Base-by-base conservation (phyloP, 2,797 vertebrate genomes). In the Pipistrellus kuhlii region DNA sequence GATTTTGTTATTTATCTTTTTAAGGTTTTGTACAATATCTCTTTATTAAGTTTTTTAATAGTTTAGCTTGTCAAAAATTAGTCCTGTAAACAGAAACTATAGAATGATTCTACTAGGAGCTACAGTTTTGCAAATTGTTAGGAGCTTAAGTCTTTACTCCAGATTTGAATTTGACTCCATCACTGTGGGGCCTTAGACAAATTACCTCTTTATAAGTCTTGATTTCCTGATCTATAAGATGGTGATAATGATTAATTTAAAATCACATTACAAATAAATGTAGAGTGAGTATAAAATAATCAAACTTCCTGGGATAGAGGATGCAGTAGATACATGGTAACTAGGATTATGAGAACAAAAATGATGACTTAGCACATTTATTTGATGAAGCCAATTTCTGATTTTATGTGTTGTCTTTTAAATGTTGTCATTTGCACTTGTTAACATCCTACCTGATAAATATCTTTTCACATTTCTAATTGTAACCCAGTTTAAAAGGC, bases 401-500 rank as follows among this genome's bases (percentile, higher is more conserved):
- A 13, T 38, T 90, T 88, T 73, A 73, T 14, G 88, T 85, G 68
- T 8, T 46, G 5, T 88, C 41, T 75, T 77, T 93, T 90, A 95
- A 95, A 91, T 85, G 89, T 88, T 94, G 92, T 94, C 80, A 90
- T 88, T 96, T 95, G 25, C 27, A 91, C 7, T 81, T 30, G 87
- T 94, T 88, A 93, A 84, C 88, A 76, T 86, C 41, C 57, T 72
- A 84, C 73, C 15, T 71, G 17, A 89, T 71, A 82, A 32, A 80
- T 14, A 44, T 64, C 9, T 73, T 85, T 46, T 91, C 77, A 80
- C 75, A 92, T 93, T 96, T 96, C 94, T 95, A 95, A 95, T 93
- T 96, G 85, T 84, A 95, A 95, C 85, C 25, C 93, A 86, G 78
- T 93, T 96, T 93, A 81, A 94, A 94, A 95, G 89, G 23, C 38